phyloP scores from a whole-genome alignment of 2,113 vertebrate species.

The Podarcis raffonei region DNA sequence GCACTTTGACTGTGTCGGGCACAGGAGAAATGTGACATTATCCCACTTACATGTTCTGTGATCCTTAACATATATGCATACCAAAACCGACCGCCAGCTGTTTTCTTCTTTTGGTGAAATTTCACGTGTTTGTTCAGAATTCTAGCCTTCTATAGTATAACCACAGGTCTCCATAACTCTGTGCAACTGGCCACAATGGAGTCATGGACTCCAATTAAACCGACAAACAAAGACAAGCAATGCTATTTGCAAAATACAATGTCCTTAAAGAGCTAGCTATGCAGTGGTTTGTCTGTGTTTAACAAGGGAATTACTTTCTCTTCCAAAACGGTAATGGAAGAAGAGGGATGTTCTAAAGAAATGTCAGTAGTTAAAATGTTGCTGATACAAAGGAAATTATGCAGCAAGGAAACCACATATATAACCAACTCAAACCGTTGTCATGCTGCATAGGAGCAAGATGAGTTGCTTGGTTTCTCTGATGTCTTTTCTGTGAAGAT shows the following conservation, averaged over 20 bases:
- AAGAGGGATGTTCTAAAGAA: background rate
- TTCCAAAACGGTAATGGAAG: background rate
- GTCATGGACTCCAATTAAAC: background rate
- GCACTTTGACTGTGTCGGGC: background rate
- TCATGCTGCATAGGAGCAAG: background rate
- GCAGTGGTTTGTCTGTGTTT: background rate
- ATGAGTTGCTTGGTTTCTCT: background rate
- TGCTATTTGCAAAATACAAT: background rate
- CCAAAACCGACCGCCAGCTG: background rate
- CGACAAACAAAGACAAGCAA: too few relatives aligned
- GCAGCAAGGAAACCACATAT: background rate
- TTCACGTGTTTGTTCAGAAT: background rate
- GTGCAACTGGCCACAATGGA: background rate
- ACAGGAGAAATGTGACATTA: background rate
- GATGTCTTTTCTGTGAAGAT: background rate
- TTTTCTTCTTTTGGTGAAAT: background rate
- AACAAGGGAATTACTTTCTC: background rate
- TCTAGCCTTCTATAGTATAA: background rate
- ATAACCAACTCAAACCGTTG: background rate
- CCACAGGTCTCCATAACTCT: too few relatives aligned
- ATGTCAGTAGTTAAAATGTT: too few relatives aligned
- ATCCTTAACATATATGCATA: background rate
- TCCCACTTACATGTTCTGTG: background rate
- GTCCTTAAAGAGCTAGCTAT: background rate
- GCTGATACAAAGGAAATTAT: background rate